phyloP scores from a whole-genome alignment of 2,888 invertebrate species.

The Baronia brevicornis region DNA sequence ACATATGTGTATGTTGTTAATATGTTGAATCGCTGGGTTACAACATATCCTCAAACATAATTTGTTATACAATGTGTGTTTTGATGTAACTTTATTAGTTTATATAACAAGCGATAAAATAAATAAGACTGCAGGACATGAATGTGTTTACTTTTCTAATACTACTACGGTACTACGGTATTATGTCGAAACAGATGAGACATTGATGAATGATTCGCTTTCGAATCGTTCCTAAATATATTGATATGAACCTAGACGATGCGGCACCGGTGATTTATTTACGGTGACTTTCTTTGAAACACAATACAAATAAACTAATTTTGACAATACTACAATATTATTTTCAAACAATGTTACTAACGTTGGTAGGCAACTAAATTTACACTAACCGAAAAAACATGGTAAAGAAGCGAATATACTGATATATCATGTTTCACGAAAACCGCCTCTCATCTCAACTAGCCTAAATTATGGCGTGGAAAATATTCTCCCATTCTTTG shows the following conservation, averaged over 20 bases:
- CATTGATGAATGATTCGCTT: slow-evolving; percentile 12
- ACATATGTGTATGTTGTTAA: slow-evolving; percentile 31
- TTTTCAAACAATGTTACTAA: too few relatives aligned
- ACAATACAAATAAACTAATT: too few relatives aligned
- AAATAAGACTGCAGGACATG: slow-evolving; percentile 69
- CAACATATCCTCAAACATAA: slow-evolving; percentile 65
- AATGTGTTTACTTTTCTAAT: slow-evolving; percentile 29
- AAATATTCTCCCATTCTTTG: slow-evolving; percentile 70
- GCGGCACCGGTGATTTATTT: too few relatives aligned
- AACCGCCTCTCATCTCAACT: slow-evolving; percentile 62
- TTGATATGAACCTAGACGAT: too few relatives aligned
- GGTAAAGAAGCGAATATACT: slow-evolving; percentile 34
- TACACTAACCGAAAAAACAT: too few relatives aligned
- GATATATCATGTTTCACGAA: slow-evolving; percentile 53
- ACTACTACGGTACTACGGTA: neutral
- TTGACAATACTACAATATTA: too few relatives aligned
- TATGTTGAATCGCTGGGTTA: slow-evolving; percentile 47
- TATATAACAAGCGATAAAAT: slow-evolving; percentile 57
- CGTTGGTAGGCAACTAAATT: too few relatives aligned
- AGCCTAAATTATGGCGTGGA: slow-evolving; percentile 68
- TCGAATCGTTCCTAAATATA: too few relatives aligned
- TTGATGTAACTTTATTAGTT: slow-evolving; percentile 68
- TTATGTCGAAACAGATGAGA: neutral
- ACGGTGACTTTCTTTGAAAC: too few relatives aligned
- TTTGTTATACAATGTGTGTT: slow-evolving; percentile 70